Percentiles rank a stretch among this genome's conserved stretches.
Conservation (phyloP, 2,797 vertebrate genomes). For the Alexandromys oeconomus region DNA sequence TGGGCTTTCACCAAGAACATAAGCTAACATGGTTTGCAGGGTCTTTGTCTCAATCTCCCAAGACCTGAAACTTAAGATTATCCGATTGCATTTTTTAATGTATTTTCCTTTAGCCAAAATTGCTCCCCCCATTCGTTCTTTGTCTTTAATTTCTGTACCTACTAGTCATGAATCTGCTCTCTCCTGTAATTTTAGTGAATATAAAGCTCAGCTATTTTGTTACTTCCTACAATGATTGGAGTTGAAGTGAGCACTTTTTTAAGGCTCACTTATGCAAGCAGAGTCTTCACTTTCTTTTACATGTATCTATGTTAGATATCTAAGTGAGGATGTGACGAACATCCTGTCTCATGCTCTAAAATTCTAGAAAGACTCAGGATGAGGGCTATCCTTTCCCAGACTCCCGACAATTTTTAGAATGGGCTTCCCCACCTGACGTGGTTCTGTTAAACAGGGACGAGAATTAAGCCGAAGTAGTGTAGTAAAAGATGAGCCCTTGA, state of each 20-base stretch:
- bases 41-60: background rate
- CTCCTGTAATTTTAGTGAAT: background rate
- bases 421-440: no score
- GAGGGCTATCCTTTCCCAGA: background rate
- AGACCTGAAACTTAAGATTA: background rate
- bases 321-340: no score
- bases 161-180: background rate
- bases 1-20: background rate
- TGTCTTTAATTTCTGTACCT: background rate
- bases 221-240: background rate
- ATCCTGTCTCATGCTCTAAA: background rate
- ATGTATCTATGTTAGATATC: background rate
- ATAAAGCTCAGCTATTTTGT: background rate
- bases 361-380: background rate
- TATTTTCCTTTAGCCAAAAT: background rate
- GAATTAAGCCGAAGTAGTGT: no score
- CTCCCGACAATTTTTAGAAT: background rate
- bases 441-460: no score
- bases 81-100: background rate
- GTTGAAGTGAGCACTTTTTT: background rate
- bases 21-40: background rate
- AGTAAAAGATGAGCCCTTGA: no score
- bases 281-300: background rate
- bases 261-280: background rate
- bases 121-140: no score